Base-by-base conservation (phyloP, 1,140 invertebrate species). In the Probaryconus sp. region DNA sequence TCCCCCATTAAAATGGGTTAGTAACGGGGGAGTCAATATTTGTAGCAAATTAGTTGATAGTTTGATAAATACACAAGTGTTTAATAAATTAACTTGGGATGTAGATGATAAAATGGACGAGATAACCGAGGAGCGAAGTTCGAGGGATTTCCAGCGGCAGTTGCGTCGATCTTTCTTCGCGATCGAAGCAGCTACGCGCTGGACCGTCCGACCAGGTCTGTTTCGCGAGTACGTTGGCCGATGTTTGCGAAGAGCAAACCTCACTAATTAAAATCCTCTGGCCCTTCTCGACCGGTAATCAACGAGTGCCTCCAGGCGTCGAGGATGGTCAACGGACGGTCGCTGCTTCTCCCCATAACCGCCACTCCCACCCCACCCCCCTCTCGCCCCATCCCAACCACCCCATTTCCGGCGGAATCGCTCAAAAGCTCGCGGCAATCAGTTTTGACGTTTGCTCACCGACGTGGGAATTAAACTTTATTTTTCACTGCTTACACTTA, bases 191-290 rank as follows among this genome's bases (percentile, higher is more conserved):
- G 48, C 43, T 65, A 65, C 38, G 55, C 40, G 45, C 35, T 40
- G 35, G 30, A 21, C 48, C 31, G 40, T 60, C 60, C 38, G 58
- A 63, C 51, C 37, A 35, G 51, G 38, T 58, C 18, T 31, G 38
- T 55, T 68, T 67, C 53, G 68, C 75, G 69, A 71, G 77, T 76
- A 72, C 61, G 75, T 77, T 67, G 75, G 63, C 55, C 58, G 63
- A 73, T 86, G 83, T 86, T 87, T 88, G 81, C 82, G 76, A 80
- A 77, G 78, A 81, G 85, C 70, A 87, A 88, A 88, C 85, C 74
- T 69, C 51, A 78, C 81, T 88, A 87, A 88, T 88, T 88, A 87
- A 88, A 88, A 87, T 87, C 82, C 80, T 56, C 76, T 71, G 80
- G 79, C 78, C 77, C 81, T 80, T 67, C 79, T 79, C 72, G 76